Evolutionary conservation across 2,797 vertebrate species (phyloP), one percentile per base, ranked within the genome.

Genomic region (Melanotaenia nigrans): DNA sequence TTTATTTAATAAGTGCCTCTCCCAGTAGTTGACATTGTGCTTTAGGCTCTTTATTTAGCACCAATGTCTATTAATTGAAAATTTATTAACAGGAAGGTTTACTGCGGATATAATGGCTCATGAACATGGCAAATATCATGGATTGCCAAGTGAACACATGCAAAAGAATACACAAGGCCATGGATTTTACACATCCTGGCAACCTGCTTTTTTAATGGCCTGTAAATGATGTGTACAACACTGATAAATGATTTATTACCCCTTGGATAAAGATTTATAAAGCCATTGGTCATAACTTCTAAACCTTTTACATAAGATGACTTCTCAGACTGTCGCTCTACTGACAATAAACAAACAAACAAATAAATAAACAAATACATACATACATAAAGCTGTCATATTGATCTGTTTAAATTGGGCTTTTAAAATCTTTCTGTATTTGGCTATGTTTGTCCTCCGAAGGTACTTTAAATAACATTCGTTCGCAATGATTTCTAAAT

Each of bases 231-330:
- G 28, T 36, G 22, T 9, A 35, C 30, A 45, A 25, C 47, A 54
- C 55, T 20, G 47, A 1, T 30, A n/a, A 60, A 60, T 56, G 0
- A 66, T 57, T 36, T 65, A 65, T 66, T 22, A 35, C 25, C 4
- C 10, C 49, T 64, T 45, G 47, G 54, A 63, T 35, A 25, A 51
- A 59, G 20, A 18, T 20, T 14, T 12, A 66, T 69, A 57, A 61
- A 56, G 2, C n/a, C 3, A 58, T 47, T 64, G 14, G n/a, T 36
- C 11, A 53, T 5, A 25, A 36, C 1, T 5, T 66, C 36, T 14
- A 57, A 55, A 33, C 25, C 16, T n/a, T 67, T 70, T 30, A 60
- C 53, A 11, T 58, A 57, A 28, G 4, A 7, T 51, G 38, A 56
- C 4, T 69, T 61, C 11, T 61, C 3, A 65, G 18, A 40, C 38